These are phyloP conservation scores for Apteryx owenii DNA, from an alignment of 2,113 vertebrate species.

Conservation along the genomic window DNA sequence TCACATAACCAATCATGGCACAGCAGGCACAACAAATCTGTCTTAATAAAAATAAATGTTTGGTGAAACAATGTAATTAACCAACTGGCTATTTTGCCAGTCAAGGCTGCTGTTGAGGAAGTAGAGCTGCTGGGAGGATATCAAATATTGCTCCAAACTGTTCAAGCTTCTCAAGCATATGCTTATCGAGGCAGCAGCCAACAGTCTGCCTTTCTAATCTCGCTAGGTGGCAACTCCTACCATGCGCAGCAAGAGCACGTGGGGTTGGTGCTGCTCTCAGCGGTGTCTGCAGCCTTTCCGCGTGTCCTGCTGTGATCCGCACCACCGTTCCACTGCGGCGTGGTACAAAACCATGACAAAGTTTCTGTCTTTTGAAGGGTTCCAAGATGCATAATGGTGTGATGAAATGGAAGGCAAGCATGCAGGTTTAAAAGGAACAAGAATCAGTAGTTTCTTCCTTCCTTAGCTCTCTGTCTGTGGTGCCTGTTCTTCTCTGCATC, in stretches of 20 bases:
- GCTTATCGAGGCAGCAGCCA: neutral
- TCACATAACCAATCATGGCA: neutral
- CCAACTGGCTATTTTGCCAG: neutral
- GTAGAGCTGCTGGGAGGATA: neutral
- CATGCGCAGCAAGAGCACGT: neutral
- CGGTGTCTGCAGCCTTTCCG: accelerated
- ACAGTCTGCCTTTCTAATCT: too few species aligned
- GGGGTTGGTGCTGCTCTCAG: neutral
- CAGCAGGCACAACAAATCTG: neutral
- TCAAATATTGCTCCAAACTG: neutral
- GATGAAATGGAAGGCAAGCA: neutral
- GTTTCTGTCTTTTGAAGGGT: accelerated
- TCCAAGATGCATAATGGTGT: neutral
- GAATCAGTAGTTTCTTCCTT: neutral
- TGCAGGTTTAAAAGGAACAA: too few species aligned
- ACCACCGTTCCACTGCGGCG: accelerated
- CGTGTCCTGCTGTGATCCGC: neutral
- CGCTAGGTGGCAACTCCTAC: neutral
- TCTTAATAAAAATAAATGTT: neutral
- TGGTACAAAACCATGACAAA: neutral
- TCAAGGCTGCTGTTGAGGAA: neutral
- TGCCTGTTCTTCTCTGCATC: accelerated
- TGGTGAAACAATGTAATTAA: neutral
- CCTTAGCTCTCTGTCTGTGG: neutral
- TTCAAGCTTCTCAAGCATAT: accelerated